Evolutionary conservation across 2,888 invertebrate genomes (phyloP), one percentile per base, ranked within the genome.

Genomic region (Subacronicta megacephala): DNA sequence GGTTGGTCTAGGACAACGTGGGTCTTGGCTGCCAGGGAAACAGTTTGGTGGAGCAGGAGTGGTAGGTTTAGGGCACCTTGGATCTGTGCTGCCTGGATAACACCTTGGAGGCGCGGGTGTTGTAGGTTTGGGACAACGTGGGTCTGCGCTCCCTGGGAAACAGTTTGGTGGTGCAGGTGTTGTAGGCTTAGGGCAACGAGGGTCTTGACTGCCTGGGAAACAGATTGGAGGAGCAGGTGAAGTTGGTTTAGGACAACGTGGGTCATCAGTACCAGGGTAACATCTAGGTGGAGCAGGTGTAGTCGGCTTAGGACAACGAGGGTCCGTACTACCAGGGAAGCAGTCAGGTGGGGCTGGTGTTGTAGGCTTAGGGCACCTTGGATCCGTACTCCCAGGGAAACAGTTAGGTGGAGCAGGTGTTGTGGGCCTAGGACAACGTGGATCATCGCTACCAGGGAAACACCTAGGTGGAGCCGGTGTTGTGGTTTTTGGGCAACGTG

Each of bases 351-450:
- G 61, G 0, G 55, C 26, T 3, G 69, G 72, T 1, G 78, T 69
- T 0, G 82, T 62, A 10, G 80, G 76, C 23, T 65, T 75, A 2
- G 82, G 84, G 41, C 84, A 84, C 0, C 71, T 18, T 0, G 74
- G 66, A 10, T 81, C 78, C 2, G 47, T 56, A 7, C 49, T 58
- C 1, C 72, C 72, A 2, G 72, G 69, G 50, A 41, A 77, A 41
- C 75, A 69, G 33, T 57, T 53, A 59, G 84, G 73, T 62, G 80
- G 37, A 37, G 53, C 16, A 63, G 72, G 53, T 63, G 84, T 70
- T 44, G 84, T 85, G 1, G 84, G 84, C 0, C 38, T 73, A 0
- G 80, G 77, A 3, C 78, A 78, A 0, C 75, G 13, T 0, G 72
- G 52, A n/a, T 77, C 76, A 0, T 57, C 62, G 0, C 42, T 60